Base-by-base conservation (phyloP, 1,140 invertebrate genomes). In the Zophobas atratus region DNA sequence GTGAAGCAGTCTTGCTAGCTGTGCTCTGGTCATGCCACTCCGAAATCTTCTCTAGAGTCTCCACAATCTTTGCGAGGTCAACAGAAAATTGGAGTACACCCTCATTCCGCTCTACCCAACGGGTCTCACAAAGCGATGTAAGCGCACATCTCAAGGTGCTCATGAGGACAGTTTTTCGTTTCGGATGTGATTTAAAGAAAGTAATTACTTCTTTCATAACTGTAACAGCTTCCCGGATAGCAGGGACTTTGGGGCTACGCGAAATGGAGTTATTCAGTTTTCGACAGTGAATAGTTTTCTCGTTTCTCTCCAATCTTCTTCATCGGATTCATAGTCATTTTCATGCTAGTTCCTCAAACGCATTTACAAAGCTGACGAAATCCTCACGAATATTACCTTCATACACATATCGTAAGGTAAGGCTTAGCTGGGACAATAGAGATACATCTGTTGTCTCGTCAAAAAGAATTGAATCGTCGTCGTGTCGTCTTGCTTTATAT, bases 371-470 rank as follows among this genome's bases (percentile, higher is more conserved):
- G 36, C 20, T 67, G 20, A 67, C 60, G 38, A 67, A 67, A 67
- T 67, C 20, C 36, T 67, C 60, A 4, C 20, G 20, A 67, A 67
- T 67, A 67, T 34, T 67, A 67, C 60, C 60, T 32, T 67, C 60
- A 67, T 67, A 38, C 5, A 67, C 20, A 20, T 67, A 67, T 46
- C 35, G 20, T 20, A 20, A 20, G 20, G 20, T 20, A 20, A 20
- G 20, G 20, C 20, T 20, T 20, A 20, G 20, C 55, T 57, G 55
- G 55, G 55, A 57, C 55, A 57, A 6, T 4, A 4, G 55, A 57
- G 55, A 32, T 36, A 57, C 55, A 57, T 57, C 55, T 57, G 35
- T 57, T 57, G 55, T 57, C 55, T 57, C 55, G 55, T 57, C 55
- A 57, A 57, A 33, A 57, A 57, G 55, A 5, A 36, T 33, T n/a